Evolutionary conservation across 2,888 invertebrate species (phyloP), one percentile per base, ranked within the genome.

Genomic region (Diploptera punctata): DNA sequence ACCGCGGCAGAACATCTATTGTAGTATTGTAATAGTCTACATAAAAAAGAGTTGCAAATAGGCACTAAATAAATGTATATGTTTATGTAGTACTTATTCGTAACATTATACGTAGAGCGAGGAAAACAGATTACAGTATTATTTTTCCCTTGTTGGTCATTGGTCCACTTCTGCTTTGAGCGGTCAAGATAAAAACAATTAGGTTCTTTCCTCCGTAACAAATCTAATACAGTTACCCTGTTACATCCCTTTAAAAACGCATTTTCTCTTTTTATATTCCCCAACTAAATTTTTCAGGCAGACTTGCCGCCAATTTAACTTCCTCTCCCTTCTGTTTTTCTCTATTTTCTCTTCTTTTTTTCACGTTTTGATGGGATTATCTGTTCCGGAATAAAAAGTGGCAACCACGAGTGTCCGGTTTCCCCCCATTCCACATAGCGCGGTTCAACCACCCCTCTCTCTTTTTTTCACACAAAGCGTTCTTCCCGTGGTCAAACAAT

Each of bases 401-500:
- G 33, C 29, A 33, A 65, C 65, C 65, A 26, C 65, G 18, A 65
- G 65, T 65, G 65, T 65, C 65, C 65, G 47, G 65, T 65, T 60
- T 69, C 57, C 44, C 52, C 52, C 44, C 52, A 21, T 24, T 31
- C 52, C 21, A n/a, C 69, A 57, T 57, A 57, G 29, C 29, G 38
- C 69, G 44, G 69, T 44, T 69, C 57, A n/a, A 16, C 67, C 49
- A 29, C 31, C 52, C 26, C 68, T 60, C 18, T 43, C 31, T 52
- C 21, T 31, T 62, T 57, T 73, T 67, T 62, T 65, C 70, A 47
- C 65, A 67, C 69, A 73, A 73, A 73, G 73, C 70, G 65, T 73
- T 73, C 69, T 73, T 73, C 69, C 43, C n/a, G 69, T 44, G 69
- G 69, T 69, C 69, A 69, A 69, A 57, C 69, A 69, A 69, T 69